A percentile compares a stretch with the other conserved stretches of the same genome.
phyloP scores from a whole-genome alignment of 1,140 invertebrate genomes.

The Lordiphosa collinella region DNA sequence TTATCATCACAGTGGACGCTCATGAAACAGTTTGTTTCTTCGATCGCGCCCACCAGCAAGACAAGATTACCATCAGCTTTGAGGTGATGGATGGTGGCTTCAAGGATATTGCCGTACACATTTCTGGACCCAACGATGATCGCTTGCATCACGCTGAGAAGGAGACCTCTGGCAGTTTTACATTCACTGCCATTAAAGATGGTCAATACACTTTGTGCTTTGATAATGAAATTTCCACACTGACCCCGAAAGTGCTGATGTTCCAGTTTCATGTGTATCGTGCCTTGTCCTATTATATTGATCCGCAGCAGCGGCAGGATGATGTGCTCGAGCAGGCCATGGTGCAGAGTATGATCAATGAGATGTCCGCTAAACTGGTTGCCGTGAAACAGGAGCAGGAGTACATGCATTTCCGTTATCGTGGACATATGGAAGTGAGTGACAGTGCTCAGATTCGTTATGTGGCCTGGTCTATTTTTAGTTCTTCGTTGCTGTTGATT shows the following conservation, averaged over 20 bases:
- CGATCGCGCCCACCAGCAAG: conserved; percentile 22
- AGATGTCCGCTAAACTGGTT: conserved; percentile 24
- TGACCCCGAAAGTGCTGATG: conserved; percentile 60
- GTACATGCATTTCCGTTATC: conserved; percentile 57
- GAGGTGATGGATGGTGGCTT: conserved; percentile 69
- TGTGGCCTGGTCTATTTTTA: conserved; percentile 46
- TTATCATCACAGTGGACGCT: conserved; percentile 52
- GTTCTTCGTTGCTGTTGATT: conserved; percentile 27
- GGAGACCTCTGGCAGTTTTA: conserved; percentile 41
- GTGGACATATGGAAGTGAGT: conserved; percentile 31
- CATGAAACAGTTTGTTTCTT: conserved; percentile 52
- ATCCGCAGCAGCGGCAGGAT: conserved; percentile 22
- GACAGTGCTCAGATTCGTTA: conserved; percentile 43
- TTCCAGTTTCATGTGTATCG: conserved; percentile 45
- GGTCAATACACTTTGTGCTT: conserved; percentile 48
- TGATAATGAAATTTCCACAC: conserved; percentile 45
- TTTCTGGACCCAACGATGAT: conserved; percentile 22
- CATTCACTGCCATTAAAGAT: conserved; percentile 31
- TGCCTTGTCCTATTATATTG: conserved; percentile 19
- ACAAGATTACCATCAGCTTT: conserved; percentile 46
- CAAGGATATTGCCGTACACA: conserved; percentile 43
- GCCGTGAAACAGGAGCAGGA: conserved; percentile 47
- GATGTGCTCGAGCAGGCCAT: conserved; percentile 40
- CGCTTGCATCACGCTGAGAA: conserved; percentile 7
- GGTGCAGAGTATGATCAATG: conserved; percentile 34